Conservation (phyloP, 2,113 vertebrate species). For the Sceloporus tristichus region DNA sequence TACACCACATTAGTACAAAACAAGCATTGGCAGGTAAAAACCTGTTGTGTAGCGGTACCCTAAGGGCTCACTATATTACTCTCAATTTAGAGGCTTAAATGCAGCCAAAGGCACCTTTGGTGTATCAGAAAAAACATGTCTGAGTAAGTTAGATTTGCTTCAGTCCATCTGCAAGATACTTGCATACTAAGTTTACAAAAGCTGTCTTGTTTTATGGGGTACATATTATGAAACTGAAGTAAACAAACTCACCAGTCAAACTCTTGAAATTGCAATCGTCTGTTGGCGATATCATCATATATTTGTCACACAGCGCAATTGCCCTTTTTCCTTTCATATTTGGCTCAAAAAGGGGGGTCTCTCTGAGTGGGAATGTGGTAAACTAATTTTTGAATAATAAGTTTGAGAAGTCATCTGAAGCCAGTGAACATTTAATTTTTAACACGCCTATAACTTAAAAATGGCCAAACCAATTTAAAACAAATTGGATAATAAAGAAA, state of each 20-base stretch:
- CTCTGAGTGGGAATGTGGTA: constrained; percentile 39
- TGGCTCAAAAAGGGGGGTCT: constrained; percentile 20
- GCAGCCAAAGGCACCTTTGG: neutral
- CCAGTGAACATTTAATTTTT: constrained; percentile 72
- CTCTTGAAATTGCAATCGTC: neutral
- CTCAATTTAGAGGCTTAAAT: neutral
- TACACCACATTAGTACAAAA: neutral
- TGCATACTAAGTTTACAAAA: neutral
- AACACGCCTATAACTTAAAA: constrained; percentile 75
- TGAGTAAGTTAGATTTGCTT: neutral
- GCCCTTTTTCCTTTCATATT: constrained; percentile 7
- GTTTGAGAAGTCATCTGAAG: constrained; percentile 67
- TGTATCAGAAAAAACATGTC: neutral
- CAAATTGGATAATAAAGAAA: constrained; percentile 76
- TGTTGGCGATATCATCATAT: neutral
- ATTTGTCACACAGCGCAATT: neutral
- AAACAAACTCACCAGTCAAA: neutral
- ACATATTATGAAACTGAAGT: fast-evolving
- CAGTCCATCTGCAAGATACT: neutral
- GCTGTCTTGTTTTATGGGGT: neutral
- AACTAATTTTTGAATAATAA: constrained; percentile 65
- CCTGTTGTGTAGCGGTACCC: neutral
- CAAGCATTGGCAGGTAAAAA: neutral
- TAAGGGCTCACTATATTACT: neutral
- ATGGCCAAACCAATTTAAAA: constrained; percentile 73